Conservation (phyloP, 2,797 vertebrate species). For the Poliocrania exsul region DNA sequence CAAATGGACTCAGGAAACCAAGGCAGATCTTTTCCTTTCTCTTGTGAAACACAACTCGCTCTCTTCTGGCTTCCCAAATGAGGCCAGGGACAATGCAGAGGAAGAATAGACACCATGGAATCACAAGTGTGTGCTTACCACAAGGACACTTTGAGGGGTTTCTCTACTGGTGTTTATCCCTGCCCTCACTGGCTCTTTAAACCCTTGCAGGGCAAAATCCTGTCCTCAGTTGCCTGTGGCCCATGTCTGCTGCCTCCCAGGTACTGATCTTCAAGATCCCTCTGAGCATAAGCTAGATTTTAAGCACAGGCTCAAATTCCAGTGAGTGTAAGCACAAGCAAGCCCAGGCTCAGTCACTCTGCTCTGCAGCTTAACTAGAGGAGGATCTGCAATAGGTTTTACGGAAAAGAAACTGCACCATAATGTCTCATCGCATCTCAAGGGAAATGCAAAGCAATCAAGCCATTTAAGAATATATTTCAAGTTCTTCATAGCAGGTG, state of each 20-base stretch:
- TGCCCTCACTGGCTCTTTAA: not conserved
- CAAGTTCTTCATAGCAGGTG: constrained; percentile 53
- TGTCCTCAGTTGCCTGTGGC: not conserved
- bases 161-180: not conserved
- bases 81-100: fast-evolving
- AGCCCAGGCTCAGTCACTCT: not conserved
- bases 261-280: not conserved
- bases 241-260: fast-evolving
- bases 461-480: constrained; percentile 62
- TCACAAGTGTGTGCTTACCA: not conserved
- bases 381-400: not conserved
- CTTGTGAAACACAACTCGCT: not conserved
- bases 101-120: not conserved
- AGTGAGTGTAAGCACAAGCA: fast-evolving
- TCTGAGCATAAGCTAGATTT: not conserved
- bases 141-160: not conserved
- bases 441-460: constrained; percentile 61
- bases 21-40: not conserved
- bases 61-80: fast-evolving
- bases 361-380: not conserved
- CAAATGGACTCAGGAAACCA: not conserved
- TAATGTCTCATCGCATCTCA: not conserved
- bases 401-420: not conserved
- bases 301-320: not conserved
- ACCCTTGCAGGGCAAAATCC: not conserved